Base-by-base conservation (phyloP, 2,113 vertebrate genomes). In the Megaceryle maxima region DNA sequence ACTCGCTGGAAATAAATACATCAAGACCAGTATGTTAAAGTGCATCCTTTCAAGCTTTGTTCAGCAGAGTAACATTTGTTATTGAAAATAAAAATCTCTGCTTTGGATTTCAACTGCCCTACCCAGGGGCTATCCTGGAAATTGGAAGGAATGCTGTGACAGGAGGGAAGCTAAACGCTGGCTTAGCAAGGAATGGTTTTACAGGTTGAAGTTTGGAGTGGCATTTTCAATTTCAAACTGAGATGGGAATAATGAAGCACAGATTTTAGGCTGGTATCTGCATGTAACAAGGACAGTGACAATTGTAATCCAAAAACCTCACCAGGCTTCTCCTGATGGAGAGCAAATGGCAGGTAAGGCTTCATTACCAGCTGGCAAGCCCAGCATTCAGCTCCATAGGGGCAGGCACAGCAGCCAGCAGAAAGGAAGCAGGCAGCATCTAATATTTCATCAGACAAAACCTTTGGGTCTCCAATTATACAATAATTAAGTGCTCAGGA, bases 321-420 rank as follows among this genome's bases (percentile, higher is more conserved):
- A 33, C 20, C 35, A 66, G 76, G 18, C 20, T 51, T 13, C 29
- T 69, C 57, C 50, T 51, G 78, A 31, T 16, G 28, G 35, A 63
- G 28, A 63, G 24, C 43, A 51, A 64, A 57, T 14, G 28, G 16
- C 57, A 24, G 63, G 68, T 60, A 59, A 37, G 39, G 4, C 31
- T 74, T 63, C 39, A 25, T 16, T 26, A 50, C 51, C 37, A 39
- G 35, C 35, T 66, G 78, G 68, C 35, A 64, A 29, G 7, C 18
- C 50, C 3, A 4, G 60, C 55, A 26, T 35, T 68, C 6, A 1
- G 67, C 50, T 53, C 55, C 29, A 4, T 0, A 2, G 16, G 21
- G 18, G 16, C 48, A 69, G 28, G 55, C 43, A 44, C 4, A 6
- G 9, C 46, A 70, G 57, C 31, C 75, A 62, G 70, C 75, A 69